Evolutionary conservation across 2,113 vertebrate genomes (phyloP).

Genomic region (Chaetorhynchus papuensis): DNA sequence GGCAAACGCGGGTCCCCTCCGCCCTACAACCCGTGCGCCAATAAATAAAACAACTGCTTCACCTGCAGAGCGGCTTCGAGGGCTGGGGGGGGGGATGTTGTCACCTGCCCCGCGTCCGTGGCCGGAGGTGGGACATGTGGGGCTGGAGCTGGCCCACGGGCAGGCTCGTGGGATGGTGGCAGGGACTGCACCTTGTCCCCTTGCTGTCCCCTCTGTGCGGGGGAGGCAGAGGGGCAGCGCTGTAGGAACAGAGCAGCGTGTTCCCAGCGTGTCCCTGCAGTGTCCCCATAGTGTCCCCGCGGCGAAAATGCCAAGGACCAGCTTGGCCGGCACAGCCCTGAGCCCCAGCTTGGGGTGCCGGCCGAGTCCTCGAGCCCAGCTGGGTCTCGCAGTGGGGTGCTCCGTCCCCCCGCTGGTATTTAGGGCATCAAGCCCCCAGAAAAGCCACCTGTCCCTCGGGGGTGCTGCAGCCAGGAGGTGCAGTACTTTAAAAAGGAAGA

Average conservation of each 20-base stretch:
- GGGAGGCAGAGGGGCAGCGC: background rate
- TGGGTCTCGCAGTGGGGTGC: rapidly evolving
- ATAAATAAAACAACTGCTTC: background rate
- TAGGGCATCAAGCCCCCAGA: background rate
- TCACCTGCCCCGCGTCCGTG: rapidly evolving
- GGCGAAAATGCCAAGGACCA: background rate
- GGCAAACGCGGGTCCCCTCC: background rate
- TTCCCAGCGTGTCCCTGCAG: background rate
- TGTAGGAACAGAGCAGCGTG: background rate
- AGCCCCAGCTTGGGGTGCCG: background rate
- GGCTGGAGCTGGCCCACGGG: background rate
- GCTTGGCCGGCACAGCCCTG: background rate
- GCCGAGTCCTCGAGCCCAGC: rapidly evolving
- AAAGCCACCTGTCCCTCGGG: background rate
- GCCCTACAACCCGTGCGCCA: background rate
- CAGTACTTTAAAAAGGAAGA: background rate
- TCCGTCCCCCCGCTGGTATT: too few species aligned
- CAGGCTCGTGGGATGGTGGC: rapidly evolving
- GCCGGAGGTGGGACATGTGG: background rate
- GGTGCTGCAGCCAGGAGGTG: background rate
- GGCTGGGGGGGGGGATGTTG: rapidly evolving
- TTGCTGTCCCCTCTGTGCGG: background rate
- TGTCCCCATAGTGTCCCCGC: background rate
- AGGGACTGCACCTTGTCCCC: rapidly evolving
- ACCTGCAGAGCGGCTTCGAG: rapidly evolving